phyloP scores from a whole-genome alignment of 2,888 invertebrate species.

The Ochlodes sylvanus region DNA sequence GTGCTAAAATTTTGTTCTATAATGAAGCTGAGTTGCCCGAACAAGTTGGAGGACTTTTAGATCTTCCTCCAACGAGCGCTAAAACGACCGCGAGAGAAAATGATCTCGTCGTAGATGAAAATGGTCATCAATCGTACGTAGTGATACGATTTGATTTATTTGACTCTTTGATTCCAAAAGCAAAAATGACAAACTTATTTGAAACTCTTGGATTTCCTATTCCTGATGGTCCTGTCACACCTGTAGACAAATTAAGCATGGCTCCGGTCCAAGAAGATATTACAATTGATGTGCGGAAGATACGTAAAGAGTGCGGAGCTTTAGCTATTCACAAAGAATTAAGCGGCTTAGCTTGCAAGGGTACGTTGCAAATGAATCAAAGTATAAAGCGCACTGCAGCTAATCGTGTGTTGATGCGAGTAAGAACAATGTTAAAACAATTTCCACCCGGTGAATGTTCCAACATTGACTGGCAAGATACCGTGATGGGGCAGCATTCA shows the following conservation, averaged over 20 bases:
- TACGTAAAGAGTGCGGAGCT: conserved; percentile 71
- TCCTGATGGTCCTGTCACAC: conserved; percentile 51
- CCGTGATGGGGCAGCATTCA: conserved; percentile 70
- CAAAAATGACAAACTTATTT: conserved; percentile 59
- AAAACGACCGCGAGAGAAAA: conserved; percentile 62
- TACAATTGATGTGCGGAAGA: conserved; percentile 60
- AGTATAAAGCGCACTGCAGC: conserved; percentile 75
- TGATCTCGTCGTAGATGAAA: conserved; percentile 59
- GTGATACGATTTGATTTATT: conserved; percentile 67
- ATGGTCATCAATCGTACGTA: conserved; percentile 63
- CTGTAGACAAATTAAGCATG: conserved; percentile 56
- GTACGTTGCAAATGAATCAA: conserved; percentile 68
- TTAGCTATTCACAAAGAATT: conserved; percentile 75
- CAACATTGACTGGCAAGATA: conserved; percentile 68
- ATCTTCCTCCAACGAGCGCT: conserved; percentile 69
- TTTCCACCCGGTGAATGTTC: conserved; percentile 67
- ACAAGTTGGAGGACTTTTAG: conserved; percentile 58
- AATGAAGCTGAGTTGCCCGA: conserved; percentile 60
- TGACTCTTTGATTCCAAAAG: conserved; percentile 62
- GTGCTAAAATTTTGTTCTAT: conserved; percentile 59
- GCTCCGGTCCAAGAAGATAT: conserved; percentile 57
- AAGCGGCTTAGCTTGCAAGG: conserved; percentile 63
- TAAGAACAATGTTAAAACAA: conserved; percentile 70
- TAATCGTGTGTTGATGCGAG: conserved; percentile 67
- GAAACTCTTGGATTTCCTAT: conserved; percentile 59